Conservation (phyloP, 2,113 vertebrate species). For the Xyrauchen texanus region DNA sequence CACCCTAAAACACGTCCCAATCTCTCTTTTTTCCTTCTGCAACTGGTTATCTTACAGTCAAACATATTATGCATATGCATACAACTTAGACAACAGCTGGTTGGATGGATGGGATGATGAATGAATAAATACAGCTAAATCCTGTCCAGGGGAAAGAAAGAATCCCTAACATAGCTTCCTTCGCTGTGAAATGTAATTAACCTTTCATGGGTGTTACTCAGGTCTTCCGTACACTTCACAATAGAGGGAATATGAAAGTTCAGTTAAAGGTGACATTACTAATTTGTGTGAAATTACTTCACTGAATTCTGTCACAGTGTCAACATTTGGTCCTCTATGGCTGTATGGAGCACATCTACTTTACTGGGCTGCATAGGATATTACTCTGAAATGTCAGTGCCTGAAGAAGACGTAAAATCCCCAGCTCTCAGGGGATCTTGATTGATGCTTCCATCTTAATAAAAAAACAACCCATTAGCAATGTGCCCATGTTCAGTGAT, state of each 20-base stretch:
- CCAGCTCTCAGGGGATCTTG: constrained; percentile 65
- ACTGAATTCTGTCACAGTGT: constrained; percentile 11
- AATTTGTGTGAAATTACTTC: constrained; percentile 47
- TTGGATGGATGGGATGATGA: not conserved
- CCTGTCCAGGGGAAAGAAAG: constrained; percentile 17
- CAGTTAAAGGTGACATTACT: constrained; percentile 46
- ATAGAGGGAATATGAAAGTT: constrained; percentile 38
- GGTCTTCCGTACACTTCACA: constrained; percentile 37
- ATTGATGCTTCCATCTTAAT: constrained; percentile 68
- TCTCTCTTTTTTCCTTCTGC: constrained; percentile 65
- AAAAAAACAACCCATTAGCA: constrained; percentile 13
- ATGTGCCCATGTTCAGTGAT: constrained; percentile 74
- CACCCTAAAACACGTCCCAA: constrained; percentile 60
- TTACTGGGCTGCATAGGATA: constrained; percentile 29
- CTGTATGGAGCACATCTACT: constrained; percentile 25
- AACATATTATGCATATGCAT: constrained; percentile 16
- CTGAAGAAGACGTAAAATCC: constrained; percentile 63
- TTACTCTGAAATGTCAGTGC: constrained; percentile 51
- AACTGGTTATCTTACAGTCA: constrained; percentile 16
- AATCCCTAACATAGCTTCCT: not conserved
- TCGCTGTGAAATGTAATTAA: constrained; percentile 49
- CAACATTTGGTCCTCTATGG: constrained; percentile 11
- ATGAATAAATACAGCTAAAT: constrained; percentile 28
- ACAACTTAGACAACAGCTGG: not conserved
- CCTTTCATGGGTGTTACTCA: constrained; percentile 32